A percentile compares a stretch with the other conserved stretches of the same genome.
These are phyloP conservation scores for Myanophis thanlyinensis DNA, from an alignment of 2,113 vertebrate genomes.

Conservation along the genomic window DNA sequence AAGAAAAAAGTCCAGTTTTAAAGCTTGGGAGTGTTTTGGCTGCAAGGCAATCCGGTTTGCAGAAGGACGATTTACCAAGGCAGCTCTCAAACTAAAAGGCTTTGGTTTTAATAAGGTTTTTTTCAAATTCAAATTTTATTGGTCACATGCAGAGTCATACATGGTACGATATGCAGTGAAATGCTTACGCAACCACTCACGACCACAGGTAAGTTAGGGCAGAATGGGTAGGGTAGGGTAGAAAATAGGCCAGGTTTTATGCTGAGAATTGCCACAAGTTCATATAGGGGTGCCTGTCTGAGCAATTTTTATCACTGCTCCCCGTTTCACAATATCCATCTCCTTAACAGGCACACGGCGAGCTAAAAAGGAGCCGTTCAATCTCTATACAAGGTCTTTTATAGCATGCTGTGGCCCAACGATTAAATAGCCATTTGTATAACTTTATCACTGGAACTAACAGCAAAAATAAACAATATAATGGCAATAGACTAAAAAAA, in stretches of 20 bases:
- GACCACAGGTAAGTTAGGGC: too few relatives aligned
- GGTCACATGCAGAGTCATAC: too few relatives aligned
- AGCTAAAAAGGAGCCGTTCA: not conserved
- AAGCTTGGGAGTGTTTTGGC: not conserved
- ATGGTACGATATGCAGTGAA: too few relatives aligned
- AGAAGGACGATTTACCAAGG: not conserved
- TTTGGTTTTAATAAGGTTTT: not conserved
- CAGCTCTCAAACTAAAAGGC: not conserved
- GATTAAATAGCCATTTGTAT: not conserved
- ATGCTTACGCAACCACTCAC: too few relatives aligned
- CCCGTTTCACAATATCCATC: not conserved
- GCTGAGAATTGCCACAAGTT: not conserved
- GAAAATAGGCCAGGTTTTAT: too few relatives aligned
- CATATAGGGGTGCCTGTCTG: not conserved
- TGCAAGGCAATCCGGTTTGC: not conserved
- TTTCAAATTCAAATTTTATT: too few relatives aligned
- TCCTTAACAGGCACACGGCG: not conserved
- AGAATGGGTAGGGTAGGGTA: too few relatives aligned
- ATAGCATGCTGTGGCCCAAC: not conserved
- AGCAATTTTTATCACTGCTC: not conserved
- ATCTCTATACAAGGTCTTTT: not conserved
- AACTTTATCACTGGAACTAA: not conserved
- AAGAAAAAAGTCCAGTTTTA: conserved; percentile 28
- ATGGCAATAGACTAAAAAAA: not conserved
- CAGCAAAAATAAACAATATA: not conserved